A percentile compares a stretch with the other conserved stretches of the same genome.
Conservation (phyloP, 2,113 vertebrate genomes). For the Pterocles gutturalis region DNA sequence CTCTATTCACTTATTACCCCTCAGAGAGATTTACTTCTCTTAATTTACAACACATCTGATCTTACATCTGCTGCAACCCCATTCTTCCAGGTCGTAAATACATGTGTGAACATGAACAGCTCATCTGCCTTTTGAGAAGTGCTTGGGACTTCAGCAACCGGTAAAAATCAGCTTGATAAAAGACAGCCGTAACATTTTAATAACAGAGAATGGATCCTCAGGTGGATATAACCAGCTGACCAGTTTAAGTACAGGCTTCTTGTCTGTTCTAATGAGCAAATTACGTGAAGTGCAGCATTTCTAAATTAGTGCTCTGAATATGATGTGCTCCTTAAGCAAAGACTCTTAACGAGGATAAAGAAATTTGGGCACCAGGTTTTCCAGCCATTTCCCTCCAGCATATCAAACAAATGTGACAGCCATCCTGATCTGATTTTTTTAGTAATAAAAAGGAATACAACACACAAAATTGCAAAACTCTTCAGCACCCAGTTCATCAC, state of each 20-base stretch:
- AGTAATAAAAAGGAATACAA: not conserved
- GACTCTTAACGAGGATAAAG: not conserved
- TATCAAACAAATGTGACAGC: not conserved
- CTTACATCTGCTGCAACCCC: not conserved
- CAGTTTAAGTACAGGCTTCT: not conserved
- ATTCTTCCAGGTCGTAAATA: not conserved
- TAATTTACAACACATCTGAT: not conserved
- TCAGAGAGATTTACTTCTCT: not conserved
- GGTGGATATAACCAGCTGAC: not conserved
- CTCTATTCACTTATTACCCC: not conserved
- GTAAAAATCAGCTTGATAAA: not conserved
- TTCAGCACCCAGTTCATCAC: not conserved
- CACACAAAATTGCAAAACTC: not conserved
- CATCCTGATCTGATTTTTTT: not conserved
- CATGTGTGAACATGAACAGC: not conserved
- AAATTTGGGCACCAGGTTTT: not conserved
- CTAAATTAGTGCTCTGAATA: not conserved
- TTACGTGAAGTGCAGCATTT: not conserved
- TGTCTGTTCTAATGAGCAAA: not conserved
- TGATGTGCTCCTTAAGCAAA: not conserved
- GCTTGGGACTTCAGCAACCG: not conserved
- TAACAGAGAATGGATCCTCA: not conserved
- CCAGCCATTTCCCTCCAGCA: not conserved
- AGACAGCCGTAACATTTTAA: not conserved
- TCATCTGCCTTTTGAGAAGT: not conserved